phyloP scores from a whole-genome alignment of 1,140 invertebrate genomes.

The Leptopilina boulardi region DNA sequence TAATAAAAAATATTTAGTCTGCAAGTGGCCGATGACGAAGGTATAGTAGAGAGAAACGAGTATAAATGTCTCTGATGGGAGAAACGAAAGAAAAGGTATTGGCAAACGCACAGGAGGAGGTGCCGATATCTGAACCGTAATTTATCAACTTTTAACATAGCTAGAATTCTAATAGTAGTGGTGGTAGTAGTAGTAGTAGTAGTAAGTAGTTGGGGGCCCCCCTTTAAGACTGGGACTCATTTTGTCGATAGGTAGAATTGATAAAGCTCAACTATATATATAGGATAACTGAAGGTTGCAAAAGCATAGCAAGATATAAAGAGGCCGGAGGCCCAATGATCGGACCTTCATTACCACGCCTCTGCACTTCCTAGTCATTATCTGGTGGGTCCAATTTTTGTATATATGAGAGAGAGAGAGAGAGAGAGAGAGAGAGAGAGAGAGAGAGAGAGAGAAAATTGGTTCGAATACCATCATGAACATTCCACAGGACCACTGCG shows the following conservation, averaged over 20 bases:
- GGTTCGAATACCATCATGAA: constrained; percentile 42
- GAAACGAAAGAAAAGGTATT: constrained; percentile 53
- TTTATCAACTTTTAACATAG: constrained; percentile 65
- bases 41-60: background rate
- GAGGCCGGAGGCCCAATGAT: constrained; percentile 43
- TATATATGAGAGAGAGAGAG: too few species aligned
- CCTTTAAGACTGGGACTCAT: constrained; percentile 47
- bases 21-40: constrained; percentile 16
- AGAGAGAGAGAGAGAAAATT: too few species aligned
- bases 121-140: constrained; percentile 70
- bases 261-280: background rate
- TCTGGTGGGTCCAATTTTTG: constrained; percentile 65
- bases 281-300: constrained; percentile 39
- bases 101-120: constrained; percentile 68
- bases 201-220: constrained; percentile 53
- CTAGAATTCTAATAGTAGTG: constrained; percentile 37
- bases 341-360: constrained; percentile 71
- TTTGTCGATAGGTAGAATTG: constrained; percentile 36
- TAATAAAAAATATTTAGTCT: too few species aligned
- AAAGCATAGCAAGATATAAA: constrained; percentile 34
- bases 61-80: constrained; percentile 57
- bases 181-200: constrained; percentile 56
- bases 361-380: constrained; percentile 71
- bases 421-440: too few species aligned
- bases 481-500: constrained; percentile 48